Base-by-base conservation (phyloP, 2,113 vertebrate species). In the Taurulus bubalis region DNA sequence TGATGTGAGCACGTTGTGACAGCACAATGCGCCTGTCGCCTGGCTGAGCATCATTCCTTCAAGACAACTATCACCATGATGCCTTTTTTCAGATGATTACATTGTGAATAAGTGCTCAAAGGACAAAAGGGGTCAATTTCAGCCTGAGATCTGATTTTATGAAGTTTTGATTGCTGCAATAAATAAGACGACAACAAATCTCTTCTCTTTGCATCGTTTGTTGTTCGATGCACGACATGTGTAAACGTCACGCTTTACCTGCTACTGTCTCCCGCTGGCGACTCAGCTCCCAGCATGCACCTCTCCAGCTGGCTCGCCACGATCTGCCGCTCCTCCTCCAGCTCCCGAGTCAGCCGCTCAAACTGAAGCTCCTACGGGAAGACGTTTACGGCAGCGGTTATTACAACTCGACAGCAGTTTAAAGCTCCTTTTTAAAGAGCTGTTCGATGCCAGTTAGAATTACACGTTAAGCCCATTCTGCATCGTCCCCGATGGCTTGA, bases 291-390 rank as follows among this genome's bases (percentile, higher is more conserved):
- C 93, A 99, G 96, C 95, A 98, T 97, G 96, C 98, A 99, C 95
- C 96, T 96, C 94, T 99, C 98, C 94, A 99, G 96, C 94, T 99
- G 98, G 96, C 96, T 98, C 89, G 98, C 98, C 94, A 99, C 98
- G 81, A 99, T 99, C 95, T 99, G 98, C 92, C 98, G 96, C 95
- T 99, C 98, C 94, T 97, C 97, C 90, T 99, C 98, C 93, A 99
- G 95, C 94, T 99, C 98, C 93, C 97, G 95, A 89, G 98, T 99
- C 93, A 99, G 97, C 63, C 98, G 96, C 92, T 99, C 97, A 95
- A 99, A 99, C 93, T 99, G 98, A 86, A 99, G 97, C 92, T 99
- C 98, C 98, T 99, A 58, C 32, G 32, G 73, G 45, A 90, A 96
- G 90, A 94, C 90, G 77, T 67, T 66, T 6, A 69, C 20, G 28